These are phyloP conservation scores for Champsocephalus esox DNA, from an alignment of 2,797 vertebrate genomes.

Conservation along the genomic window DNA sequence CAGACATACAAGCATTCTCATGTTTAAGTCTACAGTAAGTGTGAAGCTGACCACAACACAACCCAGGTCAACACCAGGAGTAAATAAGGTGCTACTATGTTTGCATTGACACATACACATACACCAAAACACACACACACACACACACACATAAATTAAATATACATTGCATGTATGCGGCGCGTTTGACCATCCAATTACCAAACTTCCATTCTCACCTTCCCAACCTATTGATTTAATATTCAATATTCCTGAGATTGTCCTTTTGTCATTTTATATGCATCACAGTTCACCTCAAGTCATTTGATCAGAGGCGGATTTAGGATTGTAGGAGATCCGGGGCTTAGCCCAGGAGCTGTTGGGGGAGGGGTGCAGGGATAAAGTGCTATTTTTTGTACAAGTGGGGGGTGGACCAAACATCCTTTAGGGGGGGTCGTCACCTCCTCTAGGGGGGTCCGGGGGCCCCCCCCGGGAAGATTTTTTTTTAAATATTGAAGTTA, in stretches of 20 bases:
- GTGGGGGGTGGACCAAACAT: no score
- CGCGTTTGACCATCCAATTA: background rate
- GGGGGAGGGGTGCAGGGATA: no score
- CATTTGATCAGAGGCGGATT: background rate
- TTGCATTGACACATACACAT: background rate
- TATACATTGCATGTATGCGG: background rate
- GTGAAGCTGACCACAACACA: background rate
- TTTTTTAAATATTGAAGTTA: no score
- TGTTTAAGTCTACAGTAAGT: background rate
- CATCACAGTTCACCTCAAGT: background rate
- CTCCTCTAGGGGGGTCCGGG: no score
- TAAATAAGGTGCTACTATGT: background rate
- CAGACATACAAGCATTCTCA: background rate
- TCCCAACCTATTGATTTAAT: slow-evolving; percentile 1
- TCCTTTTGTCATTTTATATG: slow-evolving; percentile 21
- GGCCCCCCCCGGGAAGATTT: no score
- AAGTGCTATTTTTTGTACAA: no score
- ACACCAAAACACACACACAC: no score
- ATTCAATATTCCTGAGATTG: slow-evolving; percentile 12
- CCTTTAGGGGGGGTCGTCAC: no score
- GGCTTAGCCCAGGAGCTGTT: no score
- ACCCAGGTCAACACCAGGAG: background rate
- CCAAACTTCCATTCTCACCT: background rate
- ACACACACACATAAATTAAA: background rate
- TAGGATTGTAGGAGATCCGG: no score